These are phyloP conservation scores for Bellardia bayeri DNA, from an alignment of 2,888 invertebrate genomes.

Conservation along the genomic window DNA sequence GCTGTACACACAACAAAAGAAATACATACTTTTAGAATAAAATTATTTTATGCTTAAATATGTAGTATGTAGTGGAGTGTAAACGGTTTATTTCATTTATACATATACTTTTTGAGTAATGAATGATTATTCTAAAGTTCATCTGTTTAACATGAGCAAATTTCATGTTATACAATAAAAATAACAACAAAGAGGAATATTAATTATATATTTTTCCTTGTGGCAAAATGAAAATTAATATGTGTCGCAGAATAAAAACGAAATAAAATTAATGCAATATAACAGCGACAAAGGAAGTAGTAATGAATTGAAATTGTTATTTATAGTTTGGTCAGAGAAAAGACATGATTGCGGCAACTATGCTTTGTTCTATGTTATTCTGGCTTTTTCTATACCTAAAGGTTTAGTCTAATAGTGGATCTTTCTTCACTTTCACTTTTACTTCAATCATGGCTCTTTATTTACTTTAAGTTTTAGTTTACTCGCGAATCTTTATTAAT, in stretches of 20 bases:
- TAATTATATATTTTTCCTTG: neutral
- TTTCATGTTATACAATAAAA: constrained; percentile 25
- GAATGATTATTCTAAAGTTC: constrained; percentile 25
- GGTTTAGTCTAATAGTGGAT: no score
- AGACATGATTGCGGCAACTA: no score
- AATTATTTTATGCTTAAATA: constrained; percentile 45
- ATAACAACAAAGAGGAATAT: neutral
- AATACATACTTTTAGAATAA: constrained; percentile 7
- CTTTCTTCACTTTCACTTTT: no score
- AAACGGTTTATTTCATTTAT: neutral
- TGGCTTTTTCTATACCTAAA: no score
- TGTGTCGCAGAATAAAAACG: neutral
- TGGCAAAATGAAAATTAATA: neutral
- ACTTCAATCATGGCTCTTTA: no score
- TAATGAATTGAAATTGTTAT: no score
- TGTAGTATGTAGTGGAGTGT: neutral
- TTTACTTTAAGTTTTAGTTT: no score
- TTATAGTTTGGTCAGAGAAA: no score
- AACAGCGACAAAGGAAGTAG: no score
- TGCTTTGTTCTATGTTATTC: no score
- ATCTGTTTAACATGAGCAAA: constrained; percentile 31
- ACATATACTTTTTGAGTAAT: constrained; percentile 1
- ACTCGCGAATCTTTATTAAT: no score
- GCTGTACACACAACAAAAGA: constrained; percentile 16
- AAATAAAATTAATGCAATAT: no score